Evolutionary conservation across 2,888 invertebrate species (phyloP).

Genomic region (Drosophila helvetica): DNA sequence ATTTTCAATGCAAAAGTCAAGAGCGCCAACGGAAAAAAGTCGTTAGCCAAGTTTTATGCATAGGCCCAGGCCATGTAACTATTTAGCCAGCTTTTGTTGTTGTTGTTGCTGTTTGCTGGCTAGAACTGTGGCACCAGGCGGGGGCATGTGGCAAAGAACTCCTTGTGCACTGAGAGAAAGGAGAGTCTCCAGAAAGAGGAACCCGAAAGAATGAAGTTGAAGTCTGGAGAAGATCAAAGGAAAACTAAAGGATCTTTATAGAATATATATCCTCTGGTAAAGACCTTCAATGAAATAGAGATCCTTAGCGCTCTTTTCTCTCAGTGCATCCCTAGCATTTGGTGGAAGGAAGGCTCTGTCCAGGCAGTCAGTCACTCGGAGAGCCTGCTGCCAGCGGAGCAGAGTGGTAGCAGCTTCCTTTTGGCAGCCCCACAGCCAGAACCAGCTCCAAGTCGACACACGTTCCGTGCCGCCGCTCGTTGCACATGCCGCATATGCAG

Average conservation of each 20-base stretch:
- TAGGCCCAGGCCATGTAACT: slow-evolving; percentile 57
- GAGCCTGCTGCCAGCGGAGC: too few species aligned
- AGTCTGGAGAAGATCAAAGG: too few species aligned
- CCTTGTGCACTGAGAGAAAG: slow-evolving; percentile 8
- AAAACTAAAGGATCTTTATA: too few species aligned
- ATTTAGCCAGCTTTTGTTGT: slow-evolving; percentile 49
- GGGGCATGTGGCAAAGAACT: slow-evolving; percentile 47
- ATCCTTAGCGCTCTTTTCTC: not conserved
- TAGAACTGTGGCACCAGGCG: slow-evolving; percentile 58
- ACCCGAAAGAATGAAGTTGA: slow-evolving; percentile 11
- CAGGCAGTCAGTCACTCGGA: slow-evolving; percentile 24
- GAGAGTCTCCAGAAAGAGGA: slow-evolving; percentile 39
- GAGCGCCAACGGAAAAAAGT: slow-evolving; percentile 80
- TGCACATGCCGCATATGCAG: slow-evolving; percentile 4
- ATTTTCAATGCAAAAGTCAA: slow-evolving; percentile 83
- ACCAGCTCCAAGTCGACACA: slow-evolving; percentile 5
- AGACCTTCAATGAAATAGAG: too few species aligned
- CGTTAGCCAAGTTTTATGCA: slow-evolving; percentile 77
- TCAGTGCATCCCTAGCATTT: slow-evolving; percentile 19
- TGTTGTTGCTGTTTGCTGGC: slow-evolving; percentile 41
- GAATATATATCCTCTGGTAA: too few species aligned
- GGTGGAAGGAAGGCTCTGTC: slow-evolving; percentile 48
- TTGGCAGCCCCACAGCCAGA: slow-evolving; percentile 63
- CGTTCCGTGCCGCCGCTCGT: slow-evolving; percentile 35
- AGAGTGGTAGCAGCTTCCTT: slow-evolving; percentile 75